Percentiles rank a stretch among this genome's conserved stretches.
phyloP scores from a whole-genome alignment of 2,888 invertebrate genomes.

The Allophyes oxyacanthae region DNA sequence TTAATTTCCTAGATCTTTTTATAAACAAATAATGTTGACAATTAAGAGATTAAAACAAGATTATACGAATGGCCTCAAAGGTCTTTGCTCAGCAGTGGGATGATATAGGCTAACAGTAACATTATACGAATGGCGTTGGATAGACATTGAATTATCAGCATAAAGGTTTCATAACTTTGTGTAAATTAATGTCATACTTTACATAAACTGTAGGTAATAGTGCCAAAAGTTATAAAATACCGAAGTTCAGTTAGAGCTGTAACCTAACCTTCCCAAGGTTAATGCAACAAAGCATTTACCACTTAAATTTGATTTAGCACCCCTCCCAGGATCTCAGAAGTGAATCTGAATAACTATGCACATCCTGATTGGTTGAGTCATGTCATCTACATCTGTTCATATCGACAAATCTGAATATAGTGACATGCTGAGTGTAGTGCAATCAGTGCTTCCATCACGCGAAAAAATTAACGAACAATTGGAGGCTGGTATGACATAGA shows the following conservation, averaged over 20 bases:
- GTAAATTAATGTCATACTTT: no score
- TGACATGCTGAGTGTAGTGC: constrained; percentile 12
- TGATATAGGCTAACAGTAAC: no score
- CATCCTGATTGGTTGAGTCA: constrained; percentile 39
- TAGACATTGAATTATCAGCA: no score
- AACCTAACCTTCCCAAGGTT: constrained; percentile 23
- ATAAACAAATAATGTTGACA: no score
- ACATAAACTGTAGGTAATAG: no score
- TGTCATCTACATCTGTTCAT: constrained; percentile 33
- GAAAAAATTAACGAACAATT: neutral
- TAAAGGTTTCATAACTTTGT: no score
- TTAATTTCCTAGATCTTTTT: no score
- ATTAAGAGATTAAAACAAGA: no score
- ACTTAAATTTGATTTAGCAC: constrained; percentile 48
- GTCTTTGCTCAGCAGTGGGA: no score
- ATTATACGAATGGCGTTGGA: no score
- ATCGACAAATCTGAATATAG: constrained; percentile 27
- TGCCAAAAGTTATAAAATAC: neutral
- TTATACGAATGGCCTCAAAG: no score
- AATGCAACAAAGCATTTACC: constrained; percentile 40
- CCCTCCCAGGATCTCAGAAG: constrained; percentile 36
- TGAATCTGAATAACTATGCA: constrained; percentile 48
- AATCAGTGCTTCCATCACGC: constrained; percentile 4
- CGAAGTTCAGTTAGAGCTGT: neutral
- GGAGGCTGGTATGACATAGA: constrained; percentile 14